Evolutionary conservation across 2,888 invertebrate genomes (phyloP).

Genomic region (Dolichopus griseipennis): DNA sequence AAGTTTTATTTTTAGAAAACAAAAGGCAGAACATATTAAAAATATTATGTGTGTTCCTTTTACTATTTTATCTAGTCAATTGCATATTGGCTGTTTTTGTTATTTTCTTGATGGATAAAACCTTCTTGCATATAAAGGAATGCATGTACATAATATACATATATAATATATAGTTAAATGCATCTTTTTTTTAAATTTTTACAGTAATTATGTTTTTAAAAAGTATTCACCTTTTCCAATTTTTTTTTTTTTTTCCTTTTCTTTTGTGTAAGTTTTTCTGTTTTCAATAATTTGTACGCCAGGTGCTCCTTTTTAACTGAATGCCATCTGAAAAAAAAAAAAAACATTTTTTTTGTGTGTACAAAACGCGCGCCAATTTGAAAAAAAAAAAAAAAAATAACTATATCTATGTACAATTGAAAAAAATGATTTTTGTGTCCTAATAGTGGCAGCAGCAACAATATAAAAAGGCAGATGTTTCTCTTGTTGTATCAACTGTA

Average conservation of each 20-base stretch:
- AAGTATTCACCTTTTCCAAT: background rate
- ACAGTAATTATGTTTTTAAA: background rate
- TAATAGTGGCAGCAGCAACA: background rate
- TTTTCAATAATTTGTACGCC: background rate
- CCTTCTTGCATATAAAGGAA: too few species aligned
- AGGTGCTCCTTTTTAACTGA: background rate
- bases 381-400: background rate
- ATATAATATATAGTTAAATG: background rate
- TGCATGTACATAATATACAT: too few species aligned
- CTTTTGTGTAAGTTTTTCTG: too few species aligned
- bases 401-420: too few species aligned
- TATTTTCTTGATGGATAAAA: too few species aligned
- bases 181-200: background rate
- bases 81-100: too few species aligned
- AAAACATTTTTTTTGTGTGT: background rate
- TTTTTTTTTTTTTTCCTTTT: background rate
- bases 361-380: background rate
- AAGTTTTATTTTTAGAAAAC: background rate
- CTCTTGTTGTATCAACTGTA: background rate
- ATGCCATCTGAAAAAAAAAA: conserved; percentile 6
- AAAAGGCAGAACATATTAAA: too few species aligned
- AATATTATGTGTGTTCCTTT: too few species aligned
- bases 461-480: background rate
- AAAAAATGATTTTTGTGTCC: background rate
- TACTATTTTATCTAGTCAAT: too few species aligned